phyloP scores from a whole-genome alignment of 2,797 vertebrate genomes.

The Scarus forsteni region DNA sequence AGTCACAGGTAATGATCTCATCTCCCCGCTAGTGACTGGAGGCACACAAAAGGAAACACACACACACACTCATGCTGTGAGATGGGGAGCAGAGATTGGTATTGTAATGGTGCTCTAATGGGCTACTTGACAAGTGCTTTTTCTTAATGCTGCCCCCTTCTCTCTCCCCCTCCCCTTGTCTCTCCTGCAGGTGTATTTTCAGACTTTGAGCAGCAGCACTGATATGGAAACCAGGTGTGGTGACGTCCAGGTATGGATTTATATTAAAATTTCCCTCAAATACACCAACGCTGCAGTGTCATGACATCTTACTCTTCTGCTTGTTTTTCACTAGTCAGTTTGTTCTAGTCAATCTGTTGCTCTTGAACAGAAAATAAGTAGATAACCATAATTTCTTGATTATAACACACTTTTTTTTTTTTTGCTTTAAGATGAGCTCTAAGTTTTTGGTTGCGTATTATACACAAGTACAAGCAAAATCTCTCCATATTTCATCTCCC shows the following conservation, averaged over 20 bases:
- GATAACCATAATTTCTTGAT: too few relatives aligned
- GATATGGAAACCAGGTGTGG: conserved; percentile 76
- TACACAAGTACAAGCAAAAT: too few relatives aligned
- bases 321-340: neutral
- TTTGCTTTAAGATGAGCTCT: too few relatives aligned
- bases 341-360: too few relatives aligned
- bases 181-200: conserved; percentile 59
- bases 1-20: conserved; percentile 83
- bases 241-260: conserved; percentile 62
- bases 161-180: conserved; percentile 25
- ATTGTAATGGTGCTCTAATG: conserved; percentile 80
- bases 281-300: neutral
- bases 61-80: conserved; percentile 28
- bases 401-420: too few relatives aligned
- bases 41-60: conserved; percentile 59
- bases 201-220: conserved; percentile 67
- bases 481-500: too few relatives aligned
- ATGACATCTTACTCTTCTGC: neutral
- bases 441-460: too few relatives aligned
- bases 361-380: too few relatives aligned
- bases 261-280: neutral
- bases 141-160: conserved; percentile 67
- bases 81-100: conserved; percentile 73
- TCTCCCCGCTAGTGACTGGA: conserved; percentile 72
- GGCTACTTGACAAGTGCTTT: conserved; percentile 77